Evolutionary conservation across 2,888 invertebrate genomes (phyloP), one percentile per base, ranked within the genome.

Genomic region (Dryococelus australis): DNA sequence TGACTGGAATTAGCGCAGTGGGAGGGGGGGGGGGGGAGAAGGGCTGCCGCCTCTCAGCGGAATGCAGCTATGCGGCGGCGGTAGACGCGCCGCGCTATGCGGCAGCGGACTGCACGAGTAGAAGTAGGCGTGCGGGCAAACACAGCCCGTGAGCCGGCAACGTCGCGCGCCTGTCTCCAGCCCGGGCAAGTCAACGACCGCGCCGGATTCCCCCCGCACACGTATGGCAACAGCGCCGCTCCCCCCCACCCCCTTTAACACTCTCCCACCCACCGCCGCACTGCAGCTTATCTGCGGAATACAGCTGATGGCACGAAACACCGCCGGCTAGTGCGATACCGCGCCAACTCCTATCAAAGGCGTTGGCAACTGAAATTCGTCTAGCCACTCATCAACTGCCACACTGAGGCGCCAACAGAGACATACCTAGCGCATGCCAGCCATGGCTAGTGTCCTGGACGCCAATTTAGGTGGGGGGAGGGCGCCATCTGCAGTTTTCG

Each of bases 211-310:
- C 43, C 84, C 35, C 43, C 35, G 43, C 43, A 20, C 26, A 43
- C 6, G n/a, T 26, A 13, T 26, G 84, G 84, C 84, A 43, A 86
- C 80, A 43, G 78, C 65, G 78, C 86, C 28, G 26, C 78, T 28
- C n/a, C 65, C 43, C 65, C 10, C n/a, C 65, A 8, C 65, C 24
- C 65, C 24, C 65, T 1, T 8, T n/a, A 5, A 5, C 20, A 20
- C 2, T 20, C 20, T 0, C n/a, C 24, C 10, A 16, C 10, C 20
- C 51, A 51, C 51, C 51, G 12, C 51, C 65, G 8, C 65, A 1
- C 24, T 24, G 8, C 24, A 0, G 65, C 65, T 65, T 65, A 65
- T 65, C 65, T n/a, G 65, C 65, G 65, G 65, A 65, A n/a, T 65
- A n/a, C 65, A n/a, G n/a, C 65, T 65, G 65, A 65, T 24, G 65